Conservation (phyloP, 2,888 invertebrate species). For the Ophion ventricosus region DNA sequence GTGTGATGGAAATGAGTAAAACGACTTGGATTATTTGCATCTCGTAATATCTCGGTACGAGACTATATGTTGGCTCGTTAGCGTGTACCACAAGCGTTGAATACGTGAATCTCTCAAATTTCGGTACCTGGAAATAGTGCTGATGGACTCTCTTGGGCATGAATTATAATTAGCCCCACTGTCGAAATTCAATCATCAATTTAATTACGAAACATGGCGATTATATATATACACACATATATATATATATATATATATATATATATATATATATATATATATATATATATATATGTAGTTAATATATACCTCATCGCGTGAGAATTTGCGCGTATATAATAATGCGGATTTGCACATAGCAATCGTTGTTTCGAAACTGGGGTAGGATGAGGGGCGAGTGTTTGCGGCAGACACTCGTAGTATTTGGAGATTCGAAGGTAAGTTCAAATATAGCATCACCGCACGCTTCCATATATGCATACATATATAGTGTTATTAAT, state of each 20-base stretch:
- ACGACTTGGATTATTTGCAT: constrained; percentile 3
- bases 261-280: background rate
- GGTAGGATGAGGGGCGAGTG: constrained; percentile 16
- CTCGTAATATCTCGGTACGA: background rate
- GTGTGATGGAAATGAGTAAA: constrained; percentile 5
- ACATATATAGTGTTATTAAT: background rate
- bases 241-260: too few relatives aligned
- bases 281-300: background rate
- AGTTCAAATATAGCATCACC: constrained; percentile 23
- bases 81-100: constrained; percentile 18
- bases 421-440: constrained; percentile 31
- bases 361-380: constrained; percentile 2
- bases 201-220: constrained; percentile 27
- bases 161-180: constrained; percentile 44
- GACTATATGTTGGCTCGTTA: constrained; percentile 13
- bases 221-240: constrained; percentile 8
- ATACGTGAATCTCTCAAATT: constrained; percentile 25
- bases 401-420: background rate
- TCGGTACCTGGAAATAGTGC: background rate
- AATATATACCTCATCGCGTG: constrained; percentile 6
- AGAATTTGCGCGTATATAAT: constrained; percentile 17
- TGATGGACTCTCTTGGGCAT: constrained; percentile 11
- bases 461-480: constrained; percentile 2
- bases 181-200: constrained; percentile 54
- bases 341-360: background rate